Evolutionary conservation across 1,140 invertebrate genomes (phyloP).

Genomic region (Zophobas morio): DNA sequence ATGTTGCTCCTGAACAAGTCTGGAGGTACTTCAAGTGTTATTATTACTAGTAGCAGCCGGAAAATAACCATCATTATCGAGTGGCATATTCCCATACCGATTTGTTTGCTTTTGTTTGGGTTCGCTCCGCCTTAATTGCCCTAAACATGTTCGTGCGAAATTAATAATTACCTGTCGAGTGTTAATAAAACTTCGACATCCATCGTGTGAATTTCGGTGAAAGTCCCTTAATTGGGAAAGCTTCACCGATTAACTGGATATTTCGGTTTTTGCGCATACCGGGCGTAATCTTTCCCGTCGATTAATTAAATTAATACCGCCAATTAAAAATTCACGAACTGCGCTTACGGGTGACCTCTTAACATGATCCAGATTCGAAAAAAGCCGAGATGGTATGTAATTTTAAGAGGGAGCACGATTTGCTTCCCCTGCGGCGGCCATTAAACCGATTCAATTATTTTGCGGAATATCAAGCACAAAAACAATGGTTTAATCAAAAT

Average conservation of each 20-base stretch:
- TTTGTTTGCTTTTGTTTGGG: neutral
- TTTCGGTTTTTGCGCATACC: slow-evolving; percentile 1
- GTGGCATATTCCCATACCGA: slow-evolving; percentile 9
- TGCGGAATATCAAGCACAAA: neutral
- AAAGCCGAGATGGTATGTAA: slow-evolving; percentile 21
- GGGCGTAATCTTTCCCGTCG: neutral
- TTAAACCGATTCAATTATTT: slow-evolving; percentile 12
- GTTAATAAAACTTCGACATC: slow-evolving; percentile 4
- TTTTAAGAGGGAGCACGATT: slow-evolving; percentile 10
- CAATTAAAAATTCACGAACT: slow-evolving; percentile 30
- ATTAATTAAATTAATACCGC: slow-evolving; percentile 10
- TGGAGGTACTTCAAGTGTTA: neutral
- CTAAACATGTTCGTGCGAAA: neutral
- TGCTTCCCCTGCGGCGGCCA: slow-evolving; percentile 13
- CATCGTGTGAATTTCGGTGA: slow-evolving; percentile 33
- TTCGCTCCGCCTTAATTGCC: slow-evolving; percentile 12
- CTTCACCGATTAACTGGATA: neutral
- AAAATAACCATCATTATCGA: slow-evolving; percentile 24
- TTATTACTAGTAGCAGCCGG: slow-evolving; percentile 12
- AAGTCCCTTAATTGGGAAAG: slow-evolving; percentile 31
- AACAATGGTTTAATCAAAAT: slow-evolving; percentile 17
- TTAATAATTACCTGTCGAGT: slow-evolving; percentile 21
- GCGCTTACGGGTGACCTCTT: slow-evolving; percentile 7
- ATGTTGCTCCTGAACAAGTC: neutral
- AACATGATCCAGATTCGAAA: slow-evolving; percentile 16